Evolutionary conservation across 2,888 invertebrate species (phyloP).

Genomic region (Catonia carolina): DNA sequence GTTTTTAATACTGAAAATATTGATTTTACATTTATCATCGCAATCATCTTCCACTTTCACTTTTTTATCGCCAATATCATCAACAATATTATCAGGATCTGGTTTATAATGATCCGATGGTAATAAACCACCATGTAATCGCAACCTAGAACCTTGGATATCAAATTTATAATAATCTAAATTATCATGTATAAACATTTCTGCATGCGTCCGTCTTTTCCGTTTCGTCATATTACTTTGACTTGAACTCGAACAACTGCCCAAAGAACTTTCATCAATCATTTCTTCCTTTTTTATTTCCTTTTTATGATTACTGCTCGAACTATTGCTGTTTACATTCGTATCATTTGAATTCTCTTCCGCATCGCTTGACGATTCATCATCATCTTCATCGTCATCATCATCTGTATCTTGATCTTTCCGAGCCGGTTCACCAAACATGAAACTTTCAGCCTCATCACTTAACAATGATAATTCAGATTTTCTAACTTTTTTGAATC

Average conservation of each 20-base stretch:
- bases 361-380: conserved; percentile 11
- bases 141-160: conserved; percentile 43
- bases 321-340: conserved; percentile 19
- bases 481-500: conserved; percentile 65
- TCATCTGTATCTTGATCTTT: conserved; percentile 38
- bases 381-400: conserved; percentile 8
- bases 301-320: not conserved
- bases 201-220: conserved; percentile 50
- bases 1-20: not conserved
- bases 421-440: conserved; percentile 64
- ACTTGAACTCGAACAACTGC: conserved; percentile 17
- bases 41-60: not conserved
- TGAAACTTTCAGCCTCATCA: conserved; percentile 80
- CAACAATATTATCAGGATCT: no score
- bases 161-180: conserved; percentile 52
- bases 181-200: conserved; percentile 52
- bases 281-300: not conserved
- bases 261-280: conserved; percentile 20
- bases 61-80: not conserved
- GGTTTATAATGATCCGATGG: not conserved
- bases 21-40: not conserved
- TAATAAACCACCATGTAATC: conserved; percentile 35
- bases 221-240: conserved; percentile 27
- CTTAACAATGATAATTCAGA: conserved; percentile 52
- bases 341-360: conserved; percentile 21